Conservation (phyloP, 1,140 invertebrate genomes). For the Uloborus diversus region DNA sequence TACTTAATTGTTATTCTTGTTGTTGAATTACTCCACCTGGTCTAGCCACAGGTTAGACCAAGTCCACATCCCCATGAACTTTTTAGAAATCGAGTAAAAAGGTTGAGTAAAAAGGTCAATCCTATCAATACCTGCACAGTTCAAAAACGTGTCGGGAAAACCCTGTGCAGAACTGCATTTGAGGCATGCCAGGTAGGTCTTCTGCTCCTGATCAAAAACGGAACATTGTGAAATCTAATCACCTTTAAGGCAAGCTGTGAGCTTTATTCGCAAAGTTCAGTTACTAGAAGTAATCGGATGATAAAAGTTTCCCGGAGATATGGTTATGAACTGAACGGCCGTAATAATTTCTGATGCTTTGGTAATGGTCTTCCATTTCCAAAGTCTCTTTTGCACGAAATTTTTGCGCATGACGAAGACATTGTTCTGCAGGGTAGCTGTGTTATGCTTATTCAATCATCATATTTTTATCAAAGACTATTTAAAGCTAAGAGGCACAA, state of each 20-base stretch:
- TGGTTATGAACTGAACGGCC: too few species aligned
- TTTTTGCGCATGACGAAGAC: too few species aligned
- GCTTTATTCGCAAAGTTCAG: slow-evolving; percentile 1
- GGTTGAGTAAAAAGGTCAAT: neutral
- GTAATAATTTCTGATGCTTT: too few species aligned
- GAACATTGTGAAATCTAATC: too few species aligned
- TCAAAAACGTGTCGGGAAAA: neutral
- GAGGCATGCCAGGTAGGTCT: neutral
- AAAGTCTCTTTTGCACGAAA: too few species aligned
- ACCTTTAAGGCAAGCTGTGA: slow-evolving; percentile 12
- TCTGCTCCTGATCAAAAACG: neutral
- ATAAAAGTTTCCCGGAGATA: too few species aligned
- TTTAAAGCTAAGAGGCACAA: too few species aligned
- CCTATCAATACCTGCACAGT: neutral
- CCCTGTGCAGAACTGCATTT: neutral
- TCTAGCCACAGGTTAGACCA: neutral
- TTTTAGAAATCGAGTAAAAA: neutral
- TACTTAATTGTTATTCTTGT: slow-evolving; percentile 1
- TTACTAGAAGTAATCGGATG: slow-evolving; percentile 3
- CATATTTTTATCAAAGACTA: too few species aligned
- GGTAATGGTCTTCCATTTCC: too few species aligned
- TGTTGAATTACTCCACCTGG: neutral
- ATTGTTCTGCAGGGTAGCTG: too few species aligned
- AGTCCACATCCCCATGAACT: neutral
- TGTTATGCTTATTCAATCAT: too few species aligned